Base-by-base conservation (phyloP, 2,113 vertebrate species). In the Atlantisia rogersi region DNA sequence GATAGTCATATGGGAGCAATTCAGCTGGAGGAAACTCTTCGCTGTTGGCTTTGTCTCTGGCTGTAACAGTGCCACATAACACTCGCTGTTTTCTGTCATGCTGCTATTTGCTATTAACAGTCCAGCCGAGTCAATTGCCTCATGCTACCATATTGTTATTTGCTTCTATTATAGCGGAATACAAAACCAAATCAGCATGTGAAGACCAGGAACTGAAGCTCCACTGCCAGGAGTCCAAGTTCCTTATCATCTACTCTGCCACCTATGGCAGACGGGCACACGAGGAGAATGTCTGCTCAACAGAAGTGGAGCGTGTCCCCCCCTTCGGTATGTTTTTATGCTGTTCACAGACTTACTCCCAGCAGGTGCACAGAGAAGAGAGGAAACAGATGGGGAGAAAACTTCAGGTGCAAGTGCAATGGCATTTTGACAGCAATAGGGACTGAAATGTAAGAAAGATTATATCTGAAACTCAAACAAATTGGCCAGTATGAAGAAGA, bases 161-260 rank as follows among this genome's bases (percentile, higher is more conserved):
- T 94, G 74, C 95, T 96, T 98, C 95, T 93, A 24, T 97, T 97
- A 95, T 94, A 99, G 99, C 98, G 83, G 99, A 99, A 97, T 98
- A 99, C 96, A 99, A 98, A 97, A 99, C 97, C 94, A 98, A 98
- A 93, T 98, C 99, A 50, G 98, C 97, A 18, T 99, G 99, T 96
- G 99, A 99, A 94, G 98, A 98, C 65, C 98, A 98, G 84, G 98
- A 98, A 73, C 94, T 99, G 98, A 97, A 98, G 53, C 98, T 99
- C 87, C 99, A 98, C 97, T 99, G 99, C 88, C 99, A 99, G 67
- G 97, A 98, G 64, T 98, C 99, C 89, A 99, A 98, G 96, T 98
- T 98, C 86, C 98, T 99, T 87, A 99, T 98, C 96, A 99, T 99
- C 98, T 99, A 99, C 63, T 98, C 98, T 7, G 99, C 99, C 19